Evolutionary conservation across 2,113 vertebrate species (phyloP).

Genomic region (Bettongia penicillata): DNA sequence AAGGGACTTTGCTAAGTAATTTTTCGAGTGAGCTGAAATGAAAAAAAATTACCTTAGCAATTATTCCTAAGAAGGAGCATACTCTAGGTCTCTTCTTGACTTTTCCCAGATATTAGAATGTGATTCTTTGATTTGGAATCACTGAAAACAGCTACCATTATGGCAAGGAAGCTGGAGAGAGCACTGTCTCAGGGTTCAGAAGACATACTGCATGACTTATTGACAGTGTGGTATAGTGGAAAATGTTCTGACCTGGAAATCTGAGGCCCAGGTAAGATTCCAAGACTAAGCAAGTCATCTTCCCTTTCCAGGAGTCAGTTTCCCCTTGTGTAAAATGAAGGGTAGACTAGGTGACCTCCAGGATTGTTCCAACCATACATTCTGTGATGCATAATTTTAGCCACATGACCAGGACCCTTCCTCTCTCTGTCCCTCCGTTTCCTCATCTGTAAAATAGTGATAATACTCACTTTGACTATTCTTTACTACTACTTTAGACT

Average conservation of each 20-base stretch:
- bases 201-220: not conserved
- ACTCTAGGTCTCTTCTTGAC: not conserved
- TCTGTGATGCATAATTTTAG: not conserved
- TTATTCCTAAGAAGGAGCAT: not conserved
- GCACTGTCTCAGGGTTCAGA: not conserved
- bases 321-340: conserved; percentile 37
- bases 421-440: conserved; percentile 26
- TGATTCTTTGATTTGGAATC: conserved; percentile 14
- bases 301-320: conserved; percentile 46
- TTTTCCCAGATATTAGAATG: conserved; percentile 21
- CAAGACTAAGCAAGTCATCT: conserved; percentile 28
- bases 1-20: conserved; percentile 7
- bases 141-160: conserved; percentile 14
- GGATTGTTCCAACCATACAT: not conserved
- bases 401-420: not conserved
- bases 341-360: not conserved
- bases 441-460: conserved; percentile 22
- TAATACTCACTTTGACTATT: not conserved
- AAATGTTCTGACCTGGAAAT: conserved; percentile 13
- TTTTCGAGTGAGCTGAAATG: conserved; percentile 29
- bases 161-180: not conserved
- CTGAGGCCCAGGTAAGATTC: conserved; percentile 5
- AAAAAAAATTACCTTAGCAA: not conserved
- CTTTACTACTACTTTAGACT: not conserved
- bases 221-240: not conserved